Evolutionary conservation across 1,140 invertebrate species (phyloP).

Genomic region (Drosophila nikananu): DNA sequence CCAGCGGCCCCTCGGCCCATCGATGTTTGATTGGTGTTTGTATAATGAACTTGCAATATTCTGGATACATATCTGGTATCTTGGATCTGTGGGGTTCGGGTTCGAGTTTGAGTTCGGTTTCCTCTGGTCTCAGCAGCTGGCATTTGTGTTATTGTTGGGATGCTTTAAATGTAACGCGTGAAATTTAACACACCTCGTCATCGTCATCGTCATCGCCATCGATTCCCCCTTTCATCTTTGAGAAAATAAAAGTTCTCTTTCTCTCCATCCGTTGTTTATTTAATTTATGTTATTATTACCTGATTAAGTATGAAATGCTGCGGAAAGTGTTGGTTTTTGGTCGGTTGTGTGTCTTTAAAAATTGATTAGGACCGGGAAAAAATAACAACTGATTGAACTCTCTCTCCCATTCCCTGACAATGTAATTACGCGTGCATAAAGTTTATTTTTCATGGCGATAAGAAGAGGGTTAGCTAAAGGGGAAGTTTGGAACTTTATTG

Average conservation of each 20-base stretch:
- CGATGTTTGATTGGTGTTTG: constrained; percentile 80
- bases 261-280: constrained; percentile 67
- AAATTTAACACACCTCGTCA: constrained; percentile 80
- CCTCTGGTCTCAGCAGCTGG: constrained; percentile 19
- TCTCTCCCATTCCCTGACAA: constrained; percentile 17
- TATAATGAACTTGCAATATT: constrained; percentile 84
- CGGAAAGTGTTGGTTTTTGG: constrained; percentile 48
- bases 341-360: constrained; percentile 68
- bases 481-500: constrained; percentile 12
- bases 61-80: constrained; percentile 39
- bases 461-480: constrained; percentile 2
- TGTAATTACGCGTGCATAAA: constrained; percentile 45
- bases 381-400: constrained; percentile 48
- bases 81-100: constrained; percentile 23
- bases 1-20: constrained; percentile 19
- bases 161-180: constrained; percentile 72
- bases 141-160: constrained; percentile 44
- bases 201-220: constrained; percentile 15
- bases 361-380: constrained; percentile 64
- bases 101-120: constrained; percentile 1
- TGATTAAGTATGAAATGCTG: constrained; percentile 74
- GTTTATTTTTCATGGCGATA: constrained; percentile 31
- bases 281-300: constrained; percentile 83
- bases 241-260: constrained; percentile 69
- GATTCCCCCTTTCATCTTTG: constrained; percentile 32